These are phyloP conservation scores for Saccostrea cuccullata DNA, from an alignment of 1,140 invertebrate genomes.

Conservation along the genomic window DNA sequence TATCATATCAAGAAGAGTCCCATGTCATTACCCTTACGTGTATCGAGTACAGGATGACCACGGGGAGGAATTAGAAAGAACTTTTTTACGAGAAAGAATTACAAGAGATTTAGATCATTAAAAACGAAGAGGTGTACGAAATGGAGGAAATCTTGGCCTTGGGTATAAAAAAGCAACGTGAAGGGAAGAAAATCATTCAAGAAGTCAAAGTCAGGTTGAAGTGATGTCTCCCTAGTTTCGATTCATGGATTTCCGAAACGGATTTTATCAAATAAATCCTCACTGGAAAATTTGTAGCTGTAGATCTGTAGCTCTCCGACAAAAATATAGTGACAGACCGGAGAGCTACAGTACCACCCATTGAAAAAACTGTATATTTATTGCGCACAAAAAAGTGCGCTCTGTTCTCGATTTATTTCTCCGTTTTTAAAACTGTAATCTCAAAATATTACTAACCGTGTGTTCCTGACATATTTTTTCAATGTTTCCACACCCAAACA, in stretches of 20 bases:
- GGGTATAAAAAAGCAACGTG: not conserved
- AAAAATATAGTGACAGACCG: too few species aligned
- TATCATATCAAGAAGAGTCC: not conserved
- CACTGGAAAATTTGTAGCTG: too few species aligned
- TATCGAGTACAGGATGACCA: not conserved
- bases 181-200: not conserved
- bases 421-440: too few species aligned
- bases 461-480: too few species aligned
- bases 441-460: too few species aligned
- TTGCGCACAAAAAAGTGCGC: too few species aligned
- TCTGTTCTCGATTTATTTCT: too few species aligned
- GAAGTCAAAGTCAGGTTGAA: not conserved
- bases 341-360: too few species aligned
- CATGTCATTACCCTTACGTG: too few species aligned
- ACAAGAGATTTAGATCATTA: not conserved
- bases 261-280: not conserved
- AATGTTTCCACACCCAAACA: too few species aligned
- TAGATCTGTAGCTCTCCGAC: too few species aligned
- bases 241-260: not conserved
- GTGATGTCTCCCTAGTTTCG: not conserved
- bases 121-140: not conserved
- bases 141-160: not conserved
- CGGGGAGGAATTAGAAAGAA: not conserved
- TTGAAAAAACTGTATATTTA: too few species aligned
- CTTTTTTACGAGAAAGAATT: slow-evolving; percentile 36